Base-by-base conservation (phyloP, 1,140 invertebrate species). In the Brachionus asplanchnoidis region DNA sequence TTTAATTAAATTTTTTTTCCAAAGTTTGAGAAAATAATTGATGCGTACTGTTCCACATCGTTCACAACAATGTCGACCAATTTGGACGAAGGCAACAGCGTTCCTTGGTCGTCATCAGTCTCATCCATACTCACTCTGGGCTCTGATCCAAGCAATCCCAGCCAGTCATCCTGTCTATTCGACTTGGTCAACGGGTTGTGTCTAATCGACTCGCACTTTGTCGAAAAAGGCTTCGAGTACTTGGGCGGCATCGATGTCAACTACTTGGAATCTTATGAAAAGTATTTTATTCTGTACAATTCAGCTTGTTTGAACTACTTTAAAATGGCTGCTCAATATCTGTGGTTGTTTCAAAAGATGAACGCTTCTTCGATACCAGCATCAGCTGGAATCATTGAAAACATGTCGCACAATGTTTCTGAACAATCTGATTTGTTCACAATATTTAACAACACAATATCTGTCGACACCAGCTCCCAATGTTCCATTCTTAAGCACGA, bases 261-360 rank as follows among this genome's bases (percentile, higher is more conserved):
- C 26, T 77, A 77, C 2, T 32, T 77, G 73, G 42, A 77, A 26
- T 77, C 53, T 50, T 77, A 77, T 9, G 73, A 77, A 32, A 77
- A 77, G 26, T 77, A 77, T 26, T 77, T 77, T 14, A 77, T 77
- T 14, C 12, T 77, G 11, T 77, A 77, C 42, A 77, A 77, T 7
- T 50, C 73, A 12, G 42, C n/a, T 5, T 46, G 44, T 53, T 32
- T 77, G 20, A 32, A 46, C n/a, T 44, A 77, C 3, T 77, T 46
- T 3, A 77, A 77, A 50, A 77, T 77, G 14, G 42, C 73, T 9
- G 73, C 5, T 26, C 42, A 77, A 17, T 77, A 77, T 50, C 26
- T 77, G 46, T 77, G 73, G 73, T 9, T 77, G 1, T 77, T 77
- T 50, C 73, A 77, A 50, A 77, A 77, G 26, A 9, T 77, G 12